phyloP scores from a whole-genome alignment of 2,797 vertebrate genomes.

The Lycodopsis pacificus region DNA sequence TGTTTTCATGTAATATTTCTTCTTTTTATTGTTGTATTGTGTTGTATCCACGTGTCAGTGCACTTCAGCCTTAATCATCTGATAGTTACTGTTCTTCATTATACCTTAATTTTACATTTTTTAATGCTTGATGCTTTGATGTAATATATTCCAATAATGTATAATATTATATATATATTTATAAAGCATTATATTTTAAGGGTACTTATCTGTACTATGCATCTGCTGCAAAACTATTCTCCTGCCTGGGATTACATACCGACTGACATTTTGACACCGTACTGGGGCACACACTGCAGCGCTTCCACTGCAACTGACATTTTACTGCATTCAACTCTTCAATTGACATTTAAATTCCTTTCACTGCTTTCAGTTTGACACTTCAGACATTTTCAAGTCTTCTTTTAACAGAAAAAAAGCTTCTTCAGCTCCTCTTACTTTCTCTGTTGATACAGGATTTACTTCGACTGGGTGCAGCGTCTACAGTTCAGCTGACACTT shows the following conservation, averaged over 20 bases:
- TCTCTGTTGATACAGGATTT: constrained; percentile 6
- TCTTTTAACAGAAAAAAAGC: background rate
- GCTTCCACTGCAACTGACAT: background rate
- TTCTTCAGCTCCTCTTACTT: constrained; percentile 12
- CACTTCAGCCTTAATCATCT: background rate
- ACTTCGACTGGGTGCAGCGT: constrained; percentile 15
- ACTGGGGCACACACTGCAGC: background rate
- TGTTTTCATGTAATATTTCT: background rate
- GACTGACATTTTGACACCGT: background rate
- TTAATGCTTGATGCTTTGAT: background rate
- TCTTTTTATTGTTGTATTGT: background rate
- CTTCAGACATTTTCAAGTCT: constrained; percentile 29
- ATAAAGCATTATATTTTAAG: background rate
- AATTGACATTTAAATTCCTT: constrained; percentile 8
- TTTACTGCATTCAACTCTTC: background rate
- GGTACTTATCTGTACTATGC: background rate
- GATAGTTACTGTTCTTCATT: background rate
- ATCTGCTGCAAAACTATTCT: background rate
- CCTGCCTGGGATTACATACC: background rate
- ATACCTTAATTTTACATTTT: background rate
- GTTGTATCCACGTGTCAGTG: background rate
- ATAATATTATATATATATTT: background rate
- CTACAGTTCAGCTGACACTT: constrained; percentile 6
- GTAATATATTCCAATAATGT: background rate
- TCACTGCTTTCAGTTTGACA: constrained; percentile 6